Evolutionary conservation across 2,113 vertebrate species (phyloP).

Genomic region (Aptenodytes forsteri): DNA sequence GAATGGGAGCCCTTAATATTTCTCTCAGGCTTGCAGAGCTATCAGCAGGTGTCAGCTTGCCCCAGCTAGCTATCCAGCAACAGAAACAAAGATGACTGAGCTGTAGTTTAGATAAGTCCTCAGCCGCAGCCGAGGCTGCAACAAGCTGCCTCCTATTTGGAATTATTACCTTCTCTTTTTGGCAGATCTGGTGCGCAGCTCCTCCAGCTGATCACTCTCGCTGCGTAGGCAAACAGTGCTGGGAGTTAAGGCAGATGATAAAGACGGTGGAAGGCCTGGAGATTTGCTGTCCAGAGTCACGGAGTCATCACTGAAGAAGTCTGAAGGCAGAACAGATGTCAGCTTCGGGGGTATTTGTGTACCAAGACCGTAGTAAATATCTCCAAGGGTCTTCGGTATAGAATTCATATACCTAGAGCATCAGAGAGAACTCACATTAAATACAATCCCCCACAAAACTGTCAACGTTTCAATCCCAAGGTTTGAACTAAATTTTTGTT

Average conservation of each 20-base stretch:
- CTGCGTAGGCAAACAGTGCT: conserved; percentile 7
- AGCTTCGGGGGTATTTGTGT: conserved; percentile 85
- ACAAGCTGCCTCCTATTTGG: neutral
- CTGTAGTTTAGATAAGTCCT: neutral
- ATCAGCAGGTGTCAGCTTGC: neutral
- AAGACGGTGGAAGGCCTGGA: conserved; percentile 65
- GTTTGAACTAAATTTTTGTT: neutral
- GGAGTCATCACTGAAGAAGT: conserved; percentile 94
- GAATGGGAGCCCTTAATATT: neutral
- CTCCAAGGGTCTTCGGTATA: conserved; percentile 85
- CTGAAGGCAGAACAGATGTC: conserved; percentile 83
- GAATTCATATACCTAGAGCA: conserved; percentile 80
- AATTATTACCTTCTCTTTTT: conserved; percentile 82
- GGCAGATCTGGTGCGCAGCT: conserved; percentile 85
- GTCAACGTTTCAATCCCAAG: neutral
- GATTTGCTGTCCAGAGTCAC: conserved; percentile 81
- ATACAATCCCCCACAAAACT: neutral
- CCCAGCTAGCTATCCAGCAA: neutral
- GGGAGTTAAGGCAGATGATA: conserved; percentile 54
- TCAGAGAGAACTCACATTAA: neutral
- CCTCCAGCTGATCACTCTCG: conserved; percentile 79
- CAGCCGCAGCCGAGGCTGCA: neutral
- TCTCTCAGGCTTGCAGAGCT: neutral
- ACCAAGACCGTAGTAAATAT: conserved; percentile 88
- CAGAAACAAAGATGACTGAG: neutral